Base-by-base conservation (phyloP, 2,888 invertebrate species). In the Zelleria hepariella region DNA sequence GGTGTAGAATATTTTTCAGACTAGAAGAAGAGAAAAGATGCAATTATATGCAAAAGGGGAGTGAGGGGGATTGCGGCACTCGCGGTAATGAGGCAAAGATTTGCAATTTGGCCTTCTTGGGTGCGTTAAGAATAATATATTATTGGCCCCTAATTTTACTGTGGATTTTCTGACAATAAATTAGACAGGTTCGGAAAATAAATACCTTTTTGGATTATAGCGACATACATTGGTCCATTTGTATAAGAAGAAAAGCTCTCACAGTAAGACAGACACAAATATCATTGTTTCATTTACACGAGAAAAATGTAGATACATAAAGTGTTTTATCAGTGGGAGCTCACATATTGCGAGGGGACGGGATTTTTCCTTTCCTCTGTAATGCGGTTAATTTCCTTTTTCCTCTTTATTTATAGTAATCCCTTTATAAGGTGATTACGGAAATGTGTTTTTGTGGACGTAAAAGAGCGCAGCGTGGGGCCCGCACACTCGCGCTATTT, bases 351-450 rank as follows among this genome's bases (percentile, higher is more conserved):
- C 77, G 73, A 77, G 84, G 86, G 86, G 87, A 77, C 73, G 77
- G 78, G 74, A 78, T 81, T 85, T 85, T 85, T 86, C 58, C 60
- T 82, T 82, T 84, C 78, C 75, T 75, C 78, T 42, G 32, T 86
- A 87, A 87, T 84, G 86, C 86, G 86, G 86, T 87, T 87, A 88
- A 87, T 88, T 88, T 88, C 86, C 86, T 86, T 85, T 86, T 88
- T 87, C 87, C 87, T 88, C 79, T 87, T 87, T 88, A 88, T 88
- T 88, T 88, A 87, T 87, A 86, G 88, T 88, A 88, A 88, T 88
- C 87, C 86, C 87, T 86, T 86, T 87, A 87, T 88, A 88, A 87
- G 88, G 86, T 88, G 87, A 87, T 88, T 88, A 88, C 87, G 80
- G 86, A 86, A 87, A 88, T 88, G 87, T 87, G 86, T 88, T 88